A percentile compares a stretch with the other conserved stretches of the same genome.
Evolutionary conservation across 1,140 invertebrate genomes (phyloP).

Genomic region (Zaprionus ghesquierei): DNA sequence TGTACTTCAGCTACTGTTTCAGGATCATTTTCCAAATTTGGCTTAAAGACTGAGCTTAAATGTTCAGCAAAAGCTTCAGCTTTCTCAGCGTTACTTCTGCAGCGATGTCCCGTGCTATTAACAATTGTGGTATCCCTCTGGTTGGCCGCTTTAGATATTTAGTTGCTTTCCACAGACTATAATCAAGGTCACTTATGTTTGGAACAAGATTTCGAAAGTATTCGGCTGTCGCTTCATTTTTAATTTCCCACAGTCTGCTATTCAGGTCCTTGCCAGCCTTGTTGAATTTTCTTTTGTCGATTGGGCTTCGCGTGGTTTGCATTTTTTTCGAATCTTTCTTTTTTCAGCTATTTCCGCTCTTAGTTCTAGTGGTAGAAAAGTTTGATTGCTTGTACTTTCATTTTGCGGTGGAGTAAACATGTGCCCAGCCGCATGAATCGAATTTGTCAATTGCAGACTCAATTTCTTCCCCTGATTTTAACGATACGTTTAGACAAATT

Average conservation of each 20-base stretch:
- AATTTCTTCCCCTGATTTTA: slow-evolving; percentile 2
- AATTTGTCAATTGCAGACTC: slow-evolving; percentile 9
- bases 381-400: background rate
- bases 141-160: slow-evolving; percentile 14
- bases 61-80: slow-evolving; percentile 23
- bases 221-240: slow-evolving; percentile 15
- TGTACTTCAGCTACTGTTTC: slow-evolving; percentile 3
- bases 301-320: background rate
- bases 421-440: slow-evolving; percentile 34
- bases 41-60: slow-evolving; percentile 7
- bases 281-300: background rate
- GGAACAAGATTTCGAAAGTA: slow-evolving; percentile 22
- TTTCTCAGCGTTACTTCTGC: slow-evolving; percentile 4
- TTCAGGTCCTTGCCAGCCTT: background rate
- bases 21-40: background rate
- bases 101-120: slow-evolving; percentile 1
- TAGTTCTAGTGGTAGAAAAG: background rate
- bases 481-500: background rate
- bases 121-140: slow-evolving; percentile 11
- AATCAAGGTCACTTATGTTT: slow-evolving; percentile 7
- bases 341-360: slow-evolving; percentile 18
- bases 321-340: slow-evolving; percentile 9
- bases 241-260: background rate
- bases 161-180: background rate
- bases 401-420: background rate